Base-by-base conservation (phyloP, 2,113 vertebrate genomes). In the Sinocyclocheilus grahami region DNA sequence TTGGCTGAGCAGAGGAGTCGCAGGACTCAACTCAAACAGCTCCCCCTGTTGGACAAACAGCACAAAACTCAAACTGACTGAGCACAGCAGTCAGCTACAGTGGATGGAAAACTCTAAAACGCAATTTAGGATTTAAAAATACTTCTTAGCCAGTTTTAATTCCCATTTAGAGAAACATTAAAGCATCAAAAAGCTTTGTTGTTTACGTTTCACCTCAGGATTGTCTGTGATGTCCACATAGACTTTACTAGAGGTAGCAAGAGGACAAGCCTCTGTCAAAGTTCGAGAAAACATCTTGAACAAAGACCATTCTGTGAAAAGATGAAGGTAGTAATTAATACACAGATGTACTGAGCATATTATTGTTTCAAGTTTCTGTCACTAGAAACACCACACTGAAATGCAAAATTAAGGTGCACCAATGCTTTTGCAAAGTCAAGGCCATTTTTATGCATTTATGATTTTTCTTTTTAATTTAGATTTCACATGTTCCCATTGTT, bases 231-330 rank as follows among this genome's bases (percentile, higher is more conserved):
- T 65, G 88, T 99, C 98, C 69, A 99, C 94, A 0, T 98, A 98
- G 90, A 99, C 94, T 90, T 96, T 97, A 94, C 98, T 99, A 89
- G 97, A 95, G 0, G 96, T 96, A 14, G 98, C 97, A 90, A 99
- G 93, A 0, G 98, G 98, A 90, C 98, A 99, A 0, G 96, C 92
- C 20, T 99, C 97, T 0, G 98, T 98, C 87, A 99, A 92, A 0
- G 98, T 99, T 78, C 97, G 95, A 83, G 98, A 97, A 91, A 99
- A 99, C 96, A 99, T 99, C 94, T 96, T 98, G 86, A 99, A 99
- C 76, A 99, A 94, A 48, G 97, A 98, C 98, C 98, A 99, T 87
- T 99, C 98, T 99, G 94, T 48, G 4, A 11, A 87, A 79, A 90
- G 85, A 18, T 2, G 51, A 53, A 16, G 3, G 72, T 0, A 58